These are phyloP conservation scores for Caenorhabditis doughertyi DNA, from an alignment of 2,888 invertebrate species.

Conservation along the genomic window DNA sequence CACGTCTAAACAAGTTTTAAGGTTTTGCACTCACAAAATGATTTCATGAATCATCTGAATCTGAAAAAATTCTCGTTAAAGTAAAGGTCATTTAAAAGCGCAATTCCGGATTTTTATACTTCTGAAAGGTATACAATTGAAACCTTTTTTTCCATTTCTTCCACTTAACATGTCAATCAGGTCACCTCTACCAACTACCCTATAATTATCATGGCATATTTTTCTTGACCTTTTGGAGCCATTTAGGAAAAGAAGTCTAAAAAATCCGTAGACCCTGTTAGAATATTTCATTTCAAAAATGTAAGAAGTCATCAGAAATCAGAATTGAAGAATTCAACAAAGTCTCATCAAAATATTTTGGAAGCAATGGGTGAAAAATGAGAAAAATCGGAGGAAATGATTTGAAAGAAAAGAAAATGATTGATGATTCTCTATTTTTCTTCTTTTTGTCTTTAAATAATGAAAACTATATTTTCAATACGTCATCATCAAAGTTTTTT, in stretches of 20 bases:
- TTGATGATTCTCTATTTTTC: constrained; percentile 18
- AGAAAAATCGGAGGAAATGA: constrained; percentile 11
- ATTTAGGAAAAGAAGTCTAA: background rate
- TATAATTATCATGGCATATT: background rate
- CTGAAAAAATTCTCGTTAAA: too few species aligned
- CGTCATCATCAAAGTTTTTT: constrained; percentile 1
- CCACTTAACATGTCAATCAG: constrained; percentile 15
- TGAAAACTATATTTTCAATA: background rate
- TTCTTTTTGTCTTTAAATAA: background rate
- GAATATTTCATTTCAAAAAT: background rate
- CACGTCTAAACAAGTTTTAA: background rate
- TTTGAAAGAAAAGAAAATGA: constrained; percentile 20
- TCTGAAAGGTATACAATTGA: background rate
- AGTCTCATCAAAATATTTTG: constrained; percentile 19
- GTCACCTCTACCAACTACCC: background rate
- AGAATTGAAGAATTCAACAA: background rate
- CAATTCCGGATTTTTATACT: background rate
- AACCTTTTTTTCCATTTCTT: background rate
- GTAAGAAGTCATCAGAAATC: constrained; percentile 24
- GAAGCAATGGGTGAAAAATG: constrained; percentile 28
- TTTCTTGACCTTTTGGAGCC: background rate
- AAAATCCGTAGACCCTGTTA: background rate
- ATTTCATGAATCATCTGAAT: too few species aligned
- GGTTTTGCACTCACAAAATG: background rate
- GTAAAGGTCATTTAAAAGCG: too few species aligned